Base-by-base conservation (phyloP, 2,888 invertebrate genomes). In the Drosophila demipolita region DNA sequence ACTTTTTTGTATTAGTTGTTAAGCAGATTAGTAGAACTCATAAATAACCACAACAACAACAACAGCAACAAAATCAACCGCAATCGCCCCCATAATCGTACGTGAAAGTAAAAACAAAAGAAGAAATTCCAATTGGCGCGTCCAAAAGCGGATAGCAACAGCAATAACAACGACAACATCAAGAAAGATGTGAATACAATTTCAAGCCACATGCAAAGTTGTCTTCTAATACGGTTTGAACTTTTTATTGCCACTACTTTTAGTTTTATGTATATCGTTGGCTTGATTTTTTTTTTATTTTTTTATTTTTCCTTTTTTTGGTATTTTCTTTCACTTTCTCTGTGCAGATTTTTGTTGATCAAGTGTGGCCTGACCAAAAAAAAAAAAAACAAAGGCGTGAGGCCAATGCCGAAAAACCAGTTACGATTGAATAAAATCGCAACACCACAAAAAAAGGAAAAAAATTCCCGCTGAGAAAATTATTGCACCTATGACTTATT, bases 251-350 rank as follows among this genome's bases (percentile, higher is more conserved):
- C 87, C 80, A 69, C 82, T 88, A 82, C 66, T 67, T 15, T 74
- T 82, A 54, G 73, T 63, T 72, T 75, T 73, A 68, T 66, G 55
- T 77, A 71, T 77, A 63, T 69, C 57, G 62, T 63, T 73, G 48
- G 55, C 58, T 60, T 62, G 60, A 23, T 64, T 61, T 63, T 45
- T 61, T 55, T 66, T 60, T 62, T 57, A 23, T 64, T 61, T 63
- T 45, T 61, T 55, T 66, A 60, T 55, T 65, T 55, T 65, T 58
- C 60, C 32, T 53, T 66, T 60, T 67, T 80, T 66, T 60, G 61
- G 80, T 74, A 82, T 88, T 88, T 90, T 90, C 82, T 73, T 87
- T 84, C 87, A 90, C 90, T 90, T 90, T 90, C 89, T 90, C 89
- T 87, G 79, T 78, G 80, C 86, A 84, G 86, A 86, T 88, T 82